A percentile compares a stretch with the other conserved stretches of the same genome.
Evolutionary conservation across 1,140 invertebrate species (phyloP).

Genomic region (Lasaia peninsularis): DNA sequence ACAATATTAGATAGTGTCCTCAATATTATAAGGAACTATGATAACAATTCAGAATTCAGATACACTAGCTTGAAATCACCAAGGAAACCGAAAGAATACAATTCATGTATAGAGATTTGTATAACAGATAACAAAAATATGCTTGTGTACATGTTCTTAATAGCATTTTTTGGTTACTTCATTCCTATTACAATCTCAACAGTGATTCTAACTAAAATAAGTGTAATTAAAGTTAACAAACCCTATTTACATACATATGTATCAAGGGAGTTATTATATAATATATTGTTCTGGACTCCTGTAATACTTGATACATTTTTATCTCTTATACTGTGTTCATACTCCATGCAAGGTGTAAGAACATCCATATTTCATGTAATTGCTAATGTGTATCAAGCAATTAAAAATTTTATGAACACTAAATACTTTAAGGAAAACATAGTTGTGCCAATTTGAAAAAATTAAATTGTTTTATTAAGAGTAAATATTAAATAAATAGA

Average conservation of each 20-base stretch:
- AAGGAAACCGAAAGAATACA: conserved; percentile 41
- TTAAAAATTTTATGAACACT: conserved; percentile 66
- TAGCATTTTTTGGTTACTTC: conserved; percentile 59
- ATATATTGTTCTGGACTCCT: conserved; percentile 66
- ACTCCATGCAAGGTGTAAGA: conserved; percentile 49
- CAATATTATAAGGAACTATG: conserved; percentile 50
- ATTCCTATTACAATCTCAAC: conserved; percentile 62
- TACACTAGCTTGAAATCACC: conserved; percentile 38
- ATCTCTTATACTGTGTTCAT: conserved; percentile 60
- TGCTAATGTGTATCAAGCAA: conserved; percentile 65
- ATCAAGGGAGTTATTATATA: conserved; percentile 58
- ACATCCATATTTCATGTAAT: conserved; percentile 56
- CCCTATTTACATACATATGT: conserved; percentile 51
- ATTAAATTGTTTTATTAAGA: neutral
- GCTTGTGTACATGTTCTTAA: conserved; percentile 53
- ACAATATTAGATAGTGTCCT: conserved; percentile 50
- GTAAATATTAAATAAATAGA: too few relatives aligned
- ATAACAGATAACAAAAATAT: conserved; percentile 53
- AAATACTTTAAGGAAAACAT: conserved; percentile 64
- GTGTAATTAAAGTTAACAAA: conserved; percentile 48
- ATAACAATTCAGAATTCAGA: conserved; percentile 42
- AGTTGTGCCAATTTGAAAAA: conserved; percentile 30
- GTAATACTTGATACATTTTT: conserved; percentile 67
- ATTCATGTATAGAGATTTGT: conserved; percentile 58
- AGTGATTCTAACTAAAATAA: conserved; percentile 62